These are phyloP conservation scores for Lasiurus borealis DNA, from an alignment of 2,113 vertebrate genomes.

Conservation along the genomic window DNA sequence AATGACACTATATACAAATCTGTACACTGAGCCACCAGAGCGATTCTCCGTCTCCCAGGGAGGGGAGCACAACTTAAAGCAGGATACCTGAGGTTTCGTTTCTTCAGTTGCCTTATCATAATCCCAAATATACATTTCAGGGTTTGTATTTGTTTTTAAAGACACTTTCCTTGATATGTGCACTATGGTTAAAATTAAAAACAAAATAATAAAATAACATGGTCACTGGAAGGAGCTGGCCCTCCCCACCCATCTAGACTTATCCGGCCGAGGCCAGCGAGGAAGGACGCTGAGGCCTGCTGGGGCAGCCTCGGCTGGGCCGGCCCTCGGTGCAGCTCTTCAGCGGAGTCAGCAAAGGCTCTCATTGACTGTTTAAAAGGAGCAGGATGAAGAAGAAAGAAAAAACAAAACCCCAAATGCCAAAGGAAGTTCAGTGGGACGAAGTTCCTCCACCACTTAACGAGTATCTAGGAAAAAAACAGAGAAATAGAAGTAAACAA, in stretches of 20 bases:
- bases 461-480: slow-evolving; percentile 91
- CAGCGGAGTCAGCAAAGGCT: slow-evolving; percentile 64
- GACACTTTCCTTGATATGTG: slow-evolving; percentile 88
- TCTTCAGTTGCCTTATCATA: slow-evolving; percentile 91
- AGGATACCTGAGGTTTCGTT: slow-evolving; percentile 97
- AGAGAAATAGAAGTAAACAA: background rate
- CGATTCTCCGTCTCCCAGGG: slow-evolving; percentile 87
- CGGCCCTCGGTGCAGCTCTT: slow-evolving; percentile 2
- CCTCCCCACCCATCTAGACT: slow-evolving; percentile 83
- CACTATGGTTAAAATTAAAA: slow-evolving; percentile 85
- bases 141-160: slow-evolving; percentile 83
- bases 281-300: slow-evolving; percentile 56
- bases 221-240: slow-evolving; percentile 87
- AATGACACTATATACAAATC: slow-evolving; percentile 94
- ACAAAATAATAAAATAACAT: slow-evolving; percentile 79
- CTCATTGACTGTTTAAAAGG: slow-evolving; percentile 67
- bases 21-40: slow-evolving; percentile 91
- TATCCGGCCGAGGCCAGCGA: slow-evolving; percentile 82
- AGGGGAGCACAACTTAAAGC: slow-evolving; percentile 90
- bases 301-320: background rate
- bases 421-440: slow-evolving; percentile 88
- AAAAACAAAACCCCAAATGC: slow-evolving; percentile 54
- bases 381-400: slow-evolving; percentile 61
- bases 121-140: slow-evolving; percentile 90
- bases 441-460: slow-evolving; percentile 89